These are phyloP conservation scores for Dunckerocampus dactyliophorus DNA, from an alignment of 2,113 vertebrate species.

Conservation along the genomic window DNA sequence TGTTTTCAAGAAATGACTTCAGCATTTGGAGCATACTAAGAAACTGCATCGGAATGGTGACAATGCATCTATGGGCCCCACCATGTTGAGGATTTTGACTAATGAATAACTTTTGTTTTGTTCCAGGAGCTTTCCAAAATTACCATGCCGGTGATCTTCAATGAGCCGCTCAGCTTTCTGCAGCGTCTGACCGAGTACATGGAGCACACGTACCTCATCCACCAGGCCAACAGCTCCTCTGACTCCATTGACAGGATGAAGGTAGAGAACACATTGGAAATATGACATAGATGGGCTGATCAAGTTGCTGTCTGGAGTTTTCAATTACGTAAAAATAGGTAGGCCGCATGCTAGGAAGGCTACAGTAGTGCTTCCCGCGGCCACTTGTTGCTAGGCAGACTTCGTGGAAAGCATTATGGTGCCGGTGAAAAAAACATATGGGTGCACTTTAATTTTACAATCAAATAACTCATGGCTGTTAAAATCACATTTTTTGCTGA, in stretches of 20 bases:
- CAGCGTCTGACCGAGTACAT: constrained; percentile 96
- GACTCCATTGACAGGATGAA: constrained; percentile 91
- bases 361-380: no score
- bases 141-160: constrained; percentile 98
- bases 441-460: no score
- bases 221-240: constrained; percentile 79
- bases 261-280: constrained; percentile 61
- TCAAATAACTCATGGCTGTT: no score
- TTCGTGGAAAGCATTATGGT: no score
- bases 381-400: no score
- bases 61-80: constrained; percentile 1
- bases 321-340: no score
- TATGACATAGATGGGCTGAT: no score
- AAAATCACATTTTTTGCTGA: no score
- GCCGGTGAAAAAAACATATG: no score
- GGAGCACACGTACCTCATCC: constrained; percentile 96
- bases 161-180: constrained; percentile 94
- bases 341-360: no score
- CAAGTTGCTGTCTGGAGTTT: no score
- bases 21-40: constrained; percentile 99
- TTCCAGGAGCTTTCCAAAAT: constrained; percentile 94
- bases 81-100: no score
- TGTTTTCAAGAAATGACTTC: constrained; percentile 99
- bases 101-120: background rate
- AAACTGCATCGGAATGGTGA: constrained; percentile 98